Percentiles rank a stretch among this genome's conserved stretches.
Conservation (phyloP, 2,113 vertebrate genomes). For the Hemibates koningsi region DNA sequence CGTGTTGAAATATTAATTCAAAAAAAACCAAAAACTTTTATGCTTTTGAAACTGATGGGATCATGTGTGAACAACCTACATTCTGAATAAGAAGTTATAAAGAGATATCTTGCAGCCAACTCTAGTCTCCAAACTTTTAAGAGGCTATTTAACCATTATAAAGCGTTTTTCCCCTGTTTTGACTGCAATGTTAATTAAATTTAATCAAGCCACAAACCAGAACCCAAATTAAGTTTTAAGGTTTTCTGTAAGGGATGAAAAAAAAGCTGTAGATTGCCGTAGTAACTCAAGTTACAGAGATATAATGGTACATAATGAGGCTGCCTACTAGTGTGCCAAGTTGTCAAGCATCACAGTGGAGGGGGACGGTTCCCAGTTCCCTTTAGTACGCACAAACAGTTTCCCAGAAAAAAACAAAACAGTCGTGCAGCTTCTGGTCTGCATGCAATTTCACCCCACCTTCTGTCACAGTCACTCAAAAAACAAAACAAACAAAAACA, state of each 20-base stretch:
- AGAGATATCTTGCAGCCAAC: not conserved
- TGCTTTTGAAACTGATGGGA: not conserved
- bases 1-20: rapidly evolving
- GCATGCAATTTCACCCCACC: not conserved
- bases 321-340: not conserved
- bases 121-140: not conserved
- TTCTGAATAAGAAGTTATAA: not conserved
- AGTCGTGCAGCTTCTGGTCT: not conserved
- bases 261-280: not conserved
- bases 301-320: not conserved
- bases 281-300: not conserved
- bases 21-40: not conserved
- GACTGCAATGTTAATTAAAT: not conserved
- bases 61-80: not conserved
- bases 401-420: not conserved
- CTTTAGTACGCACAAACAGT: not conserved
- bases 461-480: not conserved
- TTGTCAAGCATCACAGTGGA: not conserved
- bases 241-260: not conserved
- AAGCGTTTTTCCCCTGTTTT: not conserved
- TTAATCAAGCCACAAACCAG: not conserved
- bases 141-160: not conserved
- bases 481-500: not conserved
- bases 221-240: not conserved
- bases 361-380: not conserved